Conservation (phyloP, 2,113 vertebrate genomes). For the Pterocles gutturalis region DNA sequence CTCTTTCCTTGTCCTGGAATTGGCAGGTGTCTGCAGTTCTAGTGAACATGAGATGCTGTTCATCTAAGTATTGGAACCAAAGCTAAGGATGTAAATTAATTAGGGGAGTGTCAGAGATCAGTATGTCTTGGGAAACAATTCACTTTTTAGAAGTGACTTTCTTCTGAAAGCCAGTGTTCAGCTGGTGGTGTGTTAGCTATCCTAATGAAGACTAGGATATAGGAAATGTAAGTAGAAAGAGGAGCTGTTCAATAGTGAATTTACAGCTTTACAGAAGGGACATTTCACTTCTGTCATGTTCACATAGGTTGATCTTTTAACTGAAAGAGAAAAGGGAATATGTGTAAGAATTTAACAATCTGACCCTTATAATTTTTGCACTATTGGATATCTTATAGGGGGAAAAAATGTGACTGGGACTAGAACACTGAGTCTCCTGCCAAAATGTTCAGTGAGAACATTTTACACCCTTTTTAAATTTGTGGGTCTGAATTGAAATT, state of each 20-base stretch:
- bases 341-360: background rate
- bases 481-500: background rate
- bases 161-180: background rate
- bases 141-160: background rate
- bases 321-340: background rate
- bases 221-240: background rate
- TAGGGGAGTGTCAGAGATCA: background rate
- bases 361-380: background rate
- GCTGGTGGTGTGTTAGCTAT: background rate
- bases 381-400: background rate
- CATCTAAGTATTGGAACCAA: background rate
- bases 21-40: background rate
- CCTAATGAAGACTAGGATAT: background rate
- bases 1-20: background rate
- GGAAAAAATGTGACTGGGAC: background rate
- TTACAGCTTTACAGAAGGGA: background rate
- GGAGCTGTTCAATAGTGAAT: background rate
- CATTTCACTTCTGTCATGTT: background rate
- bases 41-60: background rate
- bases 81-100: background rate
- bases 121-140: background rate
- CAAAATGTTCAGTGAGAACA: background rate
- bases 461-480: background rate
- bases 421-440: background rate
- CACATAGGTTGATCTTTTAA: background rate